phyloP scores from a whole-genome alignment of 92 coral and sea anemone species.

The Palythoa caribaeorum region DNA sequence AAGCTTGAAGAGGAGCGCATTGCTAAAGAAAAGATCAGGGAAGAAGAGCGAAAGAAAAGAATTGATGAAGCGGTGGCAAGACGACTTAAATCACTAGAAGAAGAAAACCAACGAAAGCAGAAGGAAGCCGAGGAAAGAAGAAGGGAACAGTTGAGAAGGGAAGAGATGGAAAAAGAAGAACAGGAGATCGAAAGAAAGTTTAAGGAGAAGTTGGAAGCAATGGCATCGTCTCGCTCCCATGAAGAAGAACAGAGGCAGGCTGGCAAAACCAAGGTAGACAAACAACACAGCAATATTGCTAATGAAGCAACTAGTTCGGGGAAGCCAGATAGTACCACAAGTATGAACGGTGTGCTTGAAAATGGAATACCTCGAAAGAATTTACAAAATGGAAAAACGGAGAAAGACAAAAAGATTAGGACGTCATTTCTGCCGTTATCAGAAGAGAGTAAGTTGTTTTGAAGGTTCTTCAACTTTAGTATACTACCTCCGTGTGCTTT shows the following conservation, averaged over 20 bases:
- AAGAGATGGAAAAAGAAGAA: constrained; percentile 29
- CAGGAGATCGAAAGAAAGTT: constrained; percentile 38
- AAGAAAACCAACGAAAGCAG: constrained; percentile 18
- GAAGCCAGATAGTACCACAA: constrained; percentile 4
- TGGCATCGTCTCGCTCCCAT: constrained; percentile 32
- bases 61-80: constrained; percentile 41
- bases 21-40: constrained; percentile 14
- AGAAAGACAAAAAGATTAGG: not conserved
- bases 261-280: constrained; percentile 8
- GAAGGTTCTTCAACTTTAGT: not conserved
- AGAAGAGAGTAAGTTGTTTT: constrained; percentile 27
- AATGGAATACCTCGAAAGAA: not conserved
- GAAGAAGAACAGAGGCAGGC: constrained; percentile 29
- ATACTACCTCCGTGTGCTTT: not conserved
- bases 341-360: not conserved
- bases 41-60: constrained; percentile 34
- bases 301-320: not conserved
- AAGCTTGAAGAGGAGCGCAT: constrained; percentile 28
- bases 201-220: constrained; percentile 35
- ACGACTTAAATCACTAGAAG: constrained; percentile 34
- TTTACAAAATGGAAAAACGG: not conserved
- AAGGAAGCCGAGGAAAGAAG: constrained; percentile 30
- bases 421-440: constrained; percentile 23
- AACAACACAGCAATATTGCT: constrained; percentile 9
- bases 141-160: not conserved